Conservation (phyloP, 1,140 invertebrate species). For the Myzus persicae region DNA sequence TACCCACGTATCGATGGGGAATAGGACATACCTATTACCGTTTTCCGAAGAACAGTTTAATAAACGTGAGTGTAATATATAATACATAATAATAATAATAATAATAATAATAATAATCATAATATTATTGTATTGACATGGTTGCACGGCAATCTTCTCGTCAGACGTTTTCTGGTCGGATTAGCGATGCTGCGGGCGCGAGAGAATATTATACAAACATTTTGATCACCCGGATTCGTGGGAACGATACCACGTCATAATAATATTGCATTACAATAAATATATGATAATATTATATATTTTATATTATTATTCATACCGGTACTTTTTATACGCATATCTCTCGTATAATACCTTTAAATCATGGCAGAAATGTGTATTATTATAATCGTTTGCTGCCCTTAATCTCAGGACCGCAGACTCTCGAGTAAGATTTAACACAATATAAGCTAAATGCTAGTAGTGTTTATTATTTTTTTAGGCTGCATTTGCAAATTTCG, state of each 20-base stretch:
- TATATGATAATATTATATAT: background rate
- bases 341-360: background rate
- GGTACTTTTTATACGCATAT: background rate
- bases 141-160: slow-evolving; percentile 26
- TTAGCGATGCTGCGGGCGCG: background rate
- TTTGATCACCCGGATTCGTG: background rate
- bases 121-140: slow-evolving; percentile 24
- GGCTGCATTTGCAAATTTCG: background rate
- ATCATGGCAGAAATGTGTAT: background rate
- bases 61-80: background rate
- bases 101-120: too few species aligned
- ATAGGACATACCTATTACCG: background rate
- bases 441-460: background rate
- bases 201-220: background rate
- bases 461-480: background rate
- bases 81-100: background rate
- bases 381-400: background rate
- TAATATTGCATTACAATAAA: background rate
- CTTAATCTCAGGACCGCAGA: background rate
- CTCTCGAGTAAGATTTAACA: background rate
- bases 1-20: background rate
- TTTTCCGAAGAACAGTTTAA: background rate
- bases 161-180: slow-evolving; percentile 28
- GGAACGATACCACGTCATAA: background rate
- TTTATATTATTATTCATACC: background rate